These are phyloP conservation scores for Sylvilagus bachmani DNA, from an alignment of 2,113 vertebrate species.

Conservation along the genomic window DNA sequence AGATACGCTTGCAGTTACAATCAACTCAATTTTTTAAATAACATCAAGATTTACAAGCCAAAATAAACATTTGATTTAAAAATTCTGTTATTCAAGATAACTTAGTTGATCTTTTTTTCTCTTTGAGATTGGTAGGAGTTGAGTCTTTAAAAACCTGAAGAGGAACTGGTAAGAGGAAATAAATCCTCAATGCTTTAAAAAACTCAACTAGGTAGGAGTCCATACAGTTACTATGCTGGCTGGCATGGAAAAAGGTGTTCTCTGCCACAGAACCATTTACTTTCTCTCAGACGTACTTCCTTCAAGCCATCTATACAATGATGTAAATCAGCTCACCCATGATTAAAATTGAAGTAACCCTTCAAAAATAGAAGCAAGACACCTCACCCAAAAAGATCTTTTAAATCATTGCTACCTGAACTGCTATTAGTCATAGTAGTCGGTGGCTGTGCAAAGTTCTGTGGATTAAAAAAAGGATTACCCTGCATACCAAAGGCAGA, in stretches of 20 bases:
- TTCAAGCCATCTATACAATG: slow-evolving; percentile 78
- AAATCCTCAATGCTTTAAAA: slow-evolving; percentile 77
- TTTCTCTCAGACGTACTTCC: slow-evolving; percentile 71
- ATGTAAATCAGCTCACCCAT: slow-evolving; percentile 85
- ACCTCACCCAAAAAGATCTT: slow-evolving; percentile 97
- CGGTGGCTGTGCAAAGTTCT: slow-evolving; percentile 95
- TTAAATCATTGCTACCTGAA: slow-evolving; percentile 96
- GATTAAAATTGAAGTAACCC: slow-evolving; percentile 80
- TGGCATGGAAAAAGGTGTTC: slow-evolving; percentile 75
- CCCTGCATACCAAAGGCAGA: slow-evolving; percentile 95
- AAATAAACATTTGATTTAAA: slow-evolving; percentile 81
- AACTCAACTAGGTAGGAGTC: slow-evolving; percentile 70
- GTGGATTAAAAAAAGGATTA: slow-evolving; percentile 98
- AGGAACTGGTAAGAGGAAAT: slow-evolving; percentile 64
- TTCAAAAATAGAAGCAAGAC: slow-evolving; percentile 69
- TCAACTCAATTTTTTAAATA: slow-evolving; percentile 56
- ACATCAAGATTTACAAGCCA: slow-evolving; percentile 73
- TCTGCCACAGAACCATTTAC: slow-evolving; percentile 69
- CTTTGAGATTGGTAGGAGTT: slow-evolving; percentile 68
- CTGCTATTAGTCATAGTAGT: slow-evolving; percentile 92
- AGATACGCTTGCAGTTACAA: slow-evolving; percentile 66
- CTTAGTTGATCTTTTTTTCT: slow-evolving; percentile 57
- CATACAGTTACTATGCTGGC: slow-evolving; percentile 69
- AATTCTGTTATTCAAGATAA: slow-evolving; percentile 75
- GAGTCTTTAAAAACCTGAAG: slow-evolving; percentile 76